Base-by-base conservation (phyloP, 2,797 vertebrate genomes). In the Macroramphosus scolopax region DNA sequence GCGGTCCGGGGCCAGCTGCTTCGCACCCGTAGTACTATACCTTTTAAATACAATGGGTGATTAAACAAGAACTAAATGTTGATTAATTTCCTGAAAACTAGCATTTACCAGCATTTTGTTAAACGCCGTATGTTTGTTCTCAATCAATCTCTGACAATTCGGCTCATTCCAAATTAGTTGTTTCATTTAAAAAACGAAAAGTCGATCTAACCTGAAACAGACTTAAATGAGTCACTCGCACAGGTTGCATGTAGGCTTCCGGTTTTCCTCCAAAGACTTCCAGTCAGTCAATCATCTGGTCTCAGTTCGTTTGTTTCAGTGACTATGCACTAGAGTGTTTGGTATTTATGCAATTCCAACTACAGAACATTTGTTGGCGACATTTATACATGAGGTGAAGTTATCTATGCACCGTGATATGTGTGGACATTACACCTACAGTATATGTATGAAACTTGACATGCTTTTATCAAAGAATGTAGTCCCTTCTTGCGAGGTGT, bases 311-410 rank as follows among this genome's bases (percentile, higher is more conserved):
- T 54, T 44, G 50, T 75, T 79, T 76, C 68, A 66, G 69, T 77
- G 67, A 83, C 85, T 87, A 85, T 88, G 84, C 87, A 88, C 84
- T 84, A 73, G 70, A 72, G 36, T 63, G 60, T 74, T 79, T 73
- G 62, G 65, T 78, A 75, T 85, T 83, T 86, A 86, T 86, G 87
- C 87, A 87, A 84, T 74, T 75, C 70, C 71, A 78, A 75, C 72
- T 74, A 47, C 68, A 77, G 59, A 72, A 22, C 56, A 35, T 68
- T 57, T 51, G 56, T 75, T 44, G 57, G 59, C 46, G 51, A 77
- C 47, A 39, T 51, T 75, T 47, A 26, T 45, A 51, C 56, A 53
- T 31, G 46, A 74, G 77, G 71, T 60, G 71, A 76, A 62, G 60
- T 65, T 68, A 46, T 79, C 81, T 84, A 82, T 83, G 84, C 86